Conservation (phyloP, 2,888 invertebrate genomes). For the Melipona beecheii region DNA sequence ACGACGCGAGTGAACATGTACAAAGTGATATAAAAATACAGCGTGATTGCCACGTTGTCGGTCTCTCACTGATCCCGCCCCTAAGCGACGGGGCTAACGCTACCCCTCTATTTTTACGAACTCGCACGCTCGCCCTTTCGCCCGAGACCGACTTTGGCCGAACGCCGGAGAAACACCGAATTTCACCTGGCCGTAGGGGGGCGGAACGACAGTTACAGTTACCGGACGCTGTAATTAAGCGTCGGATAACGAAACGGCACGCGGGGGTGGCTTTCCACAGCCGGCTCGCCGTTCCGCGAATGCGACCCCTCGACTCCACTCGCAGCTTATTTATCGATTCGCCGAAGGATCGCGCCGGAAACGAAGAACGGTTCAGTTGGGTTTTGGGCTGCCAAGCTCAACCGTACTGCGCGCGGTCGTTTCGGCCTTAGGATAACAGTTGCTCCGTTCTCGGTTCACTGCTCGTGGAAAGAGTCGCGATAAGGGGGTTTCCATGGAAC, state of each 20-base stretch:
- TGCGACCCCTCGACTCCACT: background rate
- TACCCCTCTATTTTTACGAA: constrained; percentile 7
- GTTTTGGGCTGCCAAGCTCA: background rate
- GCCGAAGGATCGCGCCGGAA: constrained; percentile 16
- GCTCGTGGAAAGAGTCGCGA: background rate
- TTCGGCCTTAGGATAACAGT: background rate
- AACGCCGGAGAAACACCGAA: background rate
- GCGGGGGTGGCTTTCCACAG: constrained; percentile 9
- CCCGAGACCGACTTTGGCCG: background rate
- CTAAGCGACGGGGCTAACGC: background rate
- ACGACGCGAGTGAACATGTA: too few species aligned
- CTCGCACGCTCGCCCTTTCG: background rate
- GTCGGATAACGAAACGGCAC: constrained; percentile 34
- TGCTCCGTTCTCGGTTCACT: background rate
- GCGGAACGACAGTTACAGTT: constrained; percentile 20
- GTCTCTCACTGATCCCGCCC: background rate
- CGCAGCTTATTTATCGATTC: background rate
- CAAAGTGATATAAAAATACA: background rate
- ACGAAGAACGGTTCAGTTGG: background rate
- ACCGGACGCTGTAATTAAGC: constrained; percentile 35
- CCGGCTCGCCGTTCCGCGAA: background rate
- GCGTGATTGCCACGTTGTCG: background rate
- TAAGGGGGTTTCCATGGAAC: background rate
- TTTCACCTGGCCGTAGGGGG: background rate
- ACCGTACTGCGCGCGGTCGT: background rate